Evolutionary conservation across 2,888 invertebrate species (phyloP).

Genomic region (Melieria omissa): DNA sequence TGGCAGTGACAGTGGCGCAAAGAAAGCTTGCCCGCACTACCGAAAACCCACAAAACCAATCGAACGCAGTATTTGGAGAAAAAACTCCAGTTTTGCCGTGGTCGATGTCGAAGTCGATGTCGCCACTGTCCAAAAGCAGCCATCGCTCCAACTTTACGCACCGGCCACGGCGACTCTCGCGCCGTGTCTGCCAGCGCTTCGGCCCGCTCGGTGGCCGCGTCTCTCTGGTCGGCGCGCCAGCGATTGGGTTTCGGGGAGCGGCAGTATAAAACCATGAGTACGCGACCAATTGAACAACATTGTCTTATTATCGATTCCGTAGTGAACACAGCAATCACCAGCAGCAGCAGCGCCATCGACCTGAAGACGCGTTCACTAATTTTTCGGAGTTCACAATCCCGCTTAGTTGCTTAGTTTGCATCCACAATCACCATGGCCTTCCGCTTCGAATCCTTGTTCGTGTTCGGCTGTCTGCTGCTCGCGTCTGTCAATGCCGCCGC

Average conservation of each 20-base stretch:
- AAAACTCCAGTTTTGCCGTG: constrained; percentile 49
- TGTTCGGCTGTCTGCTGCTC: constrained; percentile 70
- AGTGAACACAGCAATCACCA: constrained; percentile 54
- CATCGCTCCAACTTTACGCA: constrained; percentile 48
- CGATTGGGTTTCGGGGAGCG: constrained; percentile 62
- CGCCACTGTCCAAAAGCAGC: not conserved
- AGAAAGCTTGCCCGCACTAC: constrained; percentile 43
- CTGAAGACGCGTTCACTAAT: constrained; percentile 35
- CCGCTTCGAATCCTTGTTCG: constrained; percentile 67
- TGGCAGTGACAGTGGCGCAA: not conserved
- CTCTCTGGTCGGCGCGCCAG: constrained; percentile 6
- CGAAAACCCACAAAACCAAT: constrained; percentile 48
- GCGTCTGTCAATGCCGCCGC: constrained; percentile 68
- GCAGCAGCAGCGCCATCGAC: constrained; percentile 27
- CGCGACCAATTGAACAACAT: constrained; percentile 65
- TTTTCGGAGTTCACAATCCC: constrained; percentile 25
- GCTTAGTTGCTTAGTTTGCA: constrained; percentile 5
- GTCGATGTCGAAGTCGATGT: constrained; percentile 47
- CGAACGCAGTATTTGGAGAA: constrained; percentile 48
- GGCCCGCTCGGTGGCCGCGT: not conserved
- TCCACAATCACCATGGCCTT: constrained; percentile 55
- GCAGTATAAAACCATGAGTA: constrained; percentile 67
- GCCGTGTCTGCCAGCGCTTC: not conserved
- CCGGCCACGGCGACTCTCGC: not conserved
- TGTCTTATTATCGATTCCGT: constrained; percentile 64